Evolutionary conservation across 2,888 invertebrate genomes (phyloP).

Genomic region (Pasiphila rectangulata): DNA sequence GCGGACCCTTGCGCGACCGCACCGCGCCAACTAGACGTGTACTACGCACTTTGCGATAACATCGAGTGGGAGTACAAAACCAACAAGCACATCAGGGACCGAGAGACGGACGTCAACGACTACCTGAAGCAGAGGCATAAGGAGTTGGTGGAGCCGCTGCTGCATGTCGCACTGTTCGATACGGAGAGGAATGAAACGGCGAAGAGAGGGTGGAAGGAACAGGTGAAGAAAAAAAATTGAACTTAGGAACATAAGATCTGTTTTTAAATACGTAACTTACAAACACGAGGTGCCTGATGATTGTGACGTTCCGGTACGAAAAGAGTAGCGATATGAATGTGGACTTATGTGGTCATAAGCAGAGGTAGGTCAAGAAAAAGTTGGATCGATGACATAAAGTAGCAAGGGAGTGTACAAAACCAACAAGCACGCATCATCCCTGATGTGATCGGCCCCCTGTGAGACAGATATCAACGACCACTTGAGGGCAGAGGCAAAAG

Average conservation of each 20-base stretch:
- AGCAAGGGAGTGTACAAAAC: not conserved
- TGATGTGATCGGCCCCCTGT: too few relatives aligned
- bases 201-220: conserved; percentile 70
- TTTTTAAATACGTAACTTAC: too few relatives aligned
- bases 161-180: conserved; percentile 75
- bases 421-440: too few relatives aligned
- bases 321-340: too few relatives aligned
- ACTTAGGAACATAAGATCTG: too few relatives aligned
- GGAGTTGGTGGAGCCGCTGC: conserved; percentile 70
- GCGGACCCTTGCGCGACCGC: conserved; percentile 82
- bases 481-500: too few relatives aligned
- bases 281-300: too few relatives aligned
- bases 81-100: conserved; percentile 74
- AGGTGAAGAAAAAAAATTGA: conserved; percentile 54
- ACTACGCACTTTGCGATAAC: conserved; percentile 82
- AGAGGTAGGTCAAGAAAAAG: too few relatives aligned
- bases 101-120: conserved; percentile 63
- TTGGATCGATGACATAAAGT: too few relatives aligned
- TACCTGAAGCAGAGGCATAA: conserved; percentile 62
- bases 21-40: conserved; percentile 83
- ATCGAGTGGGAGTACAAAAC: conserved; percentile 82
- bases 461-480: too few relatives aligned
- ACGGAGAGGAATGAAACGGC: conserved; percentile 77
- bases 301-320: too few relatives aligned
- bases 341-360: too few relatives aligned